Evolutionary conservation across 2,888 invertebrate species (phyloP), one percentile per base, ranked within the genome.

Genomic region (Athripsodes cinereus): DNA sequence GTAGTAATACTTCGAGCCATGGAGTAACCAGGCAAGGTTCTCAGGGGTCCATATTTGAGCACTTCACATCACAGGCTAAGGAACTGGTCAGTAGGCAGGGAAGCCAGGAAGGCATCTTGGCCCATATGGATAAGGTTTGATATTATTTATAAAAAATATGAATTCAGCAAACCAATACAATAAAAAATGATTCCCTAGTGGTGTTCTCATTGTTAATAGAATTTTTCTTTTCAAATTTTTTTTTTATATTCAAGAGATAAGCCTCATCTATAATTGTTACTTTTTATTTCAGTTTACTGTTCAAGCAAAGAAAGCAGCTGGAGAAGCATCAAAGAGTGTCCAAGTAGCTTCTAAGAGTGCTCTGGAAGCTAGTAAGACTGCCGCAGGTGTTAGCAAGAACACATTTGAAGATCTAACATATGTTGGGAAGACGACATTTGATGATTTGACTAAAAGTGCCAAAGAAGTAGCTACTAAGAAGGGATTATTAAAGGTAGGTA

Each of bases 371-470:
- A 91, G 91, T 59, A 92, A 91, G 71, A 91, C 89, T 13, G 92
- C 92, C 1, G 90, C 92, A 0, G 92, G 89, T 6, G 92, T 88
- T 10, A 91, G 92, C 68, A 91, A 90, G 70, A 92, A 90, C 66
- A 93, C 93, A 0, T 78, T 93, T 3, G 93, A 93, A 61, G 94
- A 94, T 70, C 76, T 94, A 21, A 90, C 91, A 0, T 92, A 92
- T 67, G 92, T 93, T 2, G 88, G 92, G n/a, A 92, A 92, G 71
- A 91, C 89, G 22, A 92, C 93, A 0, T 76, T 94, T 46, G 93
- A 92, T 0, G 94, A 94, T 71, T 75, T 95, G 18, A 94, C 94
- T 0, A 95, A 94, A 74, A 91, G 90, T 67, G 94, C 94, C 1
- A 91, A 93, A 68, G 92, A 93, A 74, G 92, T 79, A 1, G 93